Conservation (phyloP, 2,113 vertebrate genomes). For the Dromas ardeola region DNA sequence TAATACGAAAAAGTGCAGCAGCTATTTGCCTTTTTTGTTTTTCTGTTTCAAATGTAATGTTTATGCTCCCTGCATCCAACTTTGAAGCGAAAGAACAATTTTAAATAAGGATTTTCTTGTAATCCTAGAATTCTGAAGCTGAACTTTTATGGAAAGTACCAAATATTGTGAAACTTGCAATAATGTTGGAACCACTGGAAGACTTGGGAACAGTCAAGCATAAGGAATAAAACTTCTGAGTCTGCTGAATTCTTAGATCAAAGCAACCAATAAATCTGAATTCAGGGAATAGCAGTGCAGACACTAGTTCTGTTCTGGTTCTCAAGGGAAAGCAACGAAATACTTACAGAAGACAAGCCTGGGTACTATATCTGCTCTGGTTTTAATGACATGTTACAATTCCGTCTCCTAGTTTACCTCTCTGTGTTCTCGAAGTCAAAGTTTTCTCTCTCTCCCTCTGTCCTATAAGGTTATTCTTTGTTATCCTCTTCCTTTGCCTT, state of each 20-base stretch:
- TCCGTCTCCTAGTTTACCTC: not conserved
- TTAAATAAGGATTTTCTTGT: conserved; percentile 13
- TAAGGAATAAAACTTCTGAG: conserved; percentile 17
- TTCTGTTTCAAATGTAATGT: not conserved
- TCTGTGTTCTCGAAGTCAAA: not conserved
- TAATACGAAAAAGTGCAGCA: not conserved
- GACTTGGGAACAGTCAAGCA: not conserved
- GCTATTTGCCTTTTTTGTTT: not conserved
- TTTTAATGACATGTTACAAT: not conserved
- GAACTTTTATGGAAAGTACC: not conserved
- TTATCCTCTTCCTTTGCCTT: not conserved
- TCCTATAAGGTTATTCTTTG: not conserved
- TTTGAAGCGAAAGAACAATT: not conserved
- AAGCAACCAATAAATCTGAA: conserved; percentile 36
- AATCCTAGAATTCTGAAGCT: conserved; percentile 12
- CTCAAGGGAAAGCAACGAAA: not conserved
- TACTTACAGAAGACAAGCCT: not conserved
- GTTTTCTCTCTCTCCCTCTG: not conserved
- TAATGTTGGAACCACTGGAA: conserved; percentile 12
- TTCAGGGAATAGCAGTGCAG: not conserved
- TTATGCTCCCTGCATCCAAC: not conserved
- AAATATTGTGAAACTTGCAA: conserved; percentile 29
- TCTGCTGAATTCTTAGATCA: conserved; percentile 17
- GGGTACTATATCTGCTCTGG: not conserved
- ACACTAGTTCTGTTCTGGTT: not conserved